Evolutionary conservation across 2,113 vertebrate genomes (phyloP).

Genomic region (Arothron firmamentum): DNA sequence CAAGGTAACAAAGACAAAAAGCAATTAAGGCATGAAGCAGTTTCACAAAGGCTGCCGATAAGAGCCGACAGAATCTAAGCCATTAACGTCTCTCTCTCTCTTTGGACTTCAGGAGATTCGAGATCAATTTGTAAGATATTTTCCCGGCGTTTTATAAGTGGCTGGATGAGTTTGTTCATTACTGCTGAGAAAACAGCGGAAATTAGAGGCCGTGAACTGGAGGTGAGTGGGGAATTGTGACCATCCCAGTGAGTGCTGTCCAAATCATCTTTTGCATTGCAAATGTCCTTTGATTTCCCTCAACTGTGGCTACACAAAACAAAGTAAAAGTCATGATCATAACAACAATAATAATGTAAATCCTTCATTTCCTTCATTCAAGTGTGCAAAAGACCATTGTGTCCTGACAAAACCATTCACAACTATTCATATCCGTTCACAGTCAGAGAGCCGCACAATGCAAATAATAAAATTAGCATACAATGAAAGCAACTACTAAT

Average conservation of each 20-base stretch:
- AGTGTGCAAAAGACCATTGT: slow-evolving; percentile 11
- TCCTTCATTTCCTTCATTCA: slow-evolving; percentile 3
- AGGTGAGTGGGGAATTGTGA: slow-evolving; percentile 40
- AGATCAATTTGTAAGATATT: slow-evolving; percentile 32
- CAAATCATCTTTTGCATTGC: slow-evolving; percentile 39
- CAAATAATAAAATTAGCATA: slow-evolving; percentile 73
- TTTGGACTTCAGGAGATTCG: slow-evolving; percentile 38
- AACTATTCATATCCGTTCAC: slow-evolving; percentile 49
- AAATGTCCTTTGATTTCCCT: slow-evolving; percentile 10
- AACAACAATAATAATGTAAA: slow-evolving; percentile 19
- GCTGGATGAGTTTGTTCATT: slow-evolving; percentile 40
- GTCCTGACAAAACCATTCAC: slow-evolving; percentile 21
- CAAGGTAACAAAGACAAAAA: not conserved
- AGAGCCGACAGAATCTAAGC: slow-evolving; percentile 37
- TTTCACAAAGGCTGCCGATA: slow-evolving; percentile 12
- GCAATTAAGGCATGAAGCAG: slow-evolving; percentile 12
- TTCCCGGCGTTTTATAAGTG: slow-evolving; percentile 31
- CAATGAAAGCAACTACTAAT: slow-evolving; percentile 63
- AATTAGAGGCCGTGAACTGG: slow-evolving; percentile 35
- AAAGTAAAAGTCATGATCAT: slow-evolving; percentile 35
- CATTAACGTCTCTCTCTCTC: slow-evolving; percentile 39
- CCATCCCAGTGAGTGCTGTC: slow-evolving; percentile 43
- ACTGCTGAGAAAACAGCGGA: slow-evolving; percentile 42
- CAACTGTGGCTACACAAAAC: slow-evolving; percentile 16
- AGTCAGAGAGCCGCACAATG: slow-evolving; percentile 61